Percentiles rank a stretch among this genome's conserved stretches.
Evolutionary conservation across 2,888 invertebrate species (phyloP).

Genomic region (Eulithis testata): DNA sequence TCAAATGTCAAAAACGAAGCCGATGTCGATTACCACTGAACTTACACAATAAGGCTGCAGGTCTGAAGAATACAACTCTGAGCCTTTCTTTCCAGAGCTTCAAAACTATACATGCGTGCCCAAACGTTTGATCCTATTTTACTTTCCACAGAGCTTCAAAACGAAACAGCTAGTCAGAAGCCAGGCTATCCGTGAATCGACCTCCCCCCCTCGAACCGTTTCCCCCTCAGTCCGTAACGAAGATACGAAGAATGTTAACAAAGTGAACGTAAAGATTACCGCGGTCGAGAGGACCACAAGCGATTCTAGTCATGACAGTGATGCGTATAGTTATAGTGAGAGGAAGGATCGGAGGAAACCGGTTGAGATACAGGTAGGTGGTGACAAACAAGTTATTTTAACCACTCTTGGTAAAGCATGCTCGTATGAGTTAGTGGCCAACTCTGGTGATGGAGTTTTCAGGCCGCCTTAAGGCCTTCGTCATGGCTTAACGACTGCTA

Average conservation of each 20-base stretch:
- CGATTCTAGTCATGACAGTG: conserved; percentile 70
- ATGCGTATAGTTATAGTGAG: conserved; percentile 46
- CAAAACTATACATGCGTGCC: conserved; percentile 87
- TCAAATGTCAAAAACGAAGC: no score
- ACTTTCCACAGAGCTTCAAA: conserved; percentile 80
- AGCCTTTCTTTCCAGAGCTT: conserved; percentile 70
- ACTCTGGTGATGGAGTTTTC: no score
- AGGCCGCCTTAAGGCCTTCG: no score
- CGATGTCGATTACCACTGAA: no score
- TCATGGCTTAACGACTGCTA: no score
- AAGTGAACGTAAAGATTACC: conserved; percentile 38
- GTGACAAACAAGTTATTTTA: no score
- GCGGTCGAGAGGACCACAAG: conserved; percentile 28
- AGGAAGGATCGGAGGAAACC: conserved; percentile 62
- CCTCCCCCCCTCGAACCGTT: conserved; percentile 85
- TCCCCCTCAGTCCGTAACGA: conserved; percentile 65
- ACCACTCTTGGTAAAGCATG: no score
- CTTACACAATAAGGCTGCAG: no score
- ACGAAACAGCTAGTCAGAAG: conserved; percentile 94
- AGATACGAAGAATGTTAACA: conserved; percentile 41
- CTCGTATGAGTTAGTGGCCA: no score
- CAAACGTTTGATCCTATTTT: no score
- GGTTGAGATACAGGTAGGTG: conserved; percentile 76
- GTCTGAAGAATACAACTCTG: no score
- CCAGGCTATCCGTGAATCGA: conserved; percentile 95